Evolutionary conservation across 2,888 invertebrate species (phyloP).

Genomic region (Caenorhabditis sp.): DNA sequence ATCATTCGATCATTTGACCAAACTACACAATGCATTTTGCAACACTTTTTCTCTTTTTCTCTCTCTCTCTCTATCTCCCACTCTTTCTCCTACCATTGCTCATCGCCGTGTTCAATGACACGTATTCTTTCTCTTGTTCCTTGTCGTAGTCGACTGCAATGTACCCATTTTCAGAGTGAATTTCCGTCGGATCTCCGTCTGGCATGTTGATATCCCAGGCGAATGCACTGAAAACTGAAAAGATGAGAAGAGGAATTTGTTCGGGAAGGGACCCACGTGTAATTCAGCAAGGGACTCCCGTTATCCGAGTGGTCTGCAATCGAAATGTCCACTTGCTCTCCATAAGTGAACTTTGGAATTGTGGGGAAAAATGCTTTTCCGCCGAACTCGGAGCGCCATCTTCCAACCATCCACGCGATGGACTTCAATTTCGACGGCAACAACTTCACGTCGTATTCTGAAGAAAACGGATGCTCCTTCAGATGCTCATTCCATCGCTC

Average conservation of each 20-base stretch:
- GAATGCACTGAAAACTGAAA: constrained; percentile 77
- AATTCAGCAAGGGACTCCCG: constrained; percentile 70
- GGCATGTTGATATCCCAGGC: constrained; percentile 78
- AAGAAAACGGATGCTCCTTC: neutral
- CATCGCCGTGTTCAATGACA: constrained; percentile 77
- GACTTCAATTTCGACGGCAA: constrained; percentile 70
- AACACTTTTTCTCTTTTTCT: neutral
- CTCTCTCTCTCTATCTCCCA: neutral
- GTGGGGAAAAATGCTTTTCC: constrained; percentile 79
- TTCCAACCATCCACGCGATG: constrained; percentile 77
- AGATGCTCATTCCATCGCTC: too few species aligned
- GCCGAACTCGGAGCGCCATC: constrained; percentile 78
- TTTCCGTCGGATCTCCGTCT: constrained; percentile 72
- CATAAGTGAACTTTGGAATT: constrained; percentile 79
- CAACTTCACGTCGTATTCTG: constrained; percentile 74
- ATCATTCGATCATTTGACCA: constrained; percentile 2
- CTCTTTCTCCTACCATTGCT: constrained; percentile 70
- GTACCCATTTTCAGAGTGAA: constrained; percentile 79
- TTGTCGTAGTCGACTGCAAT: constrained; percentile 66
- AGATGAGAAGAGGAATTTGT: too few species aligned
- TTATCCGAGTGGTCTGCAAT: constrained; percentile 59
- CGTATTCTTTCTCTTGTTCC: constrained; percentile 63
- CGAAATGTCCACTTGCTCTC: constrained; percentile 77
- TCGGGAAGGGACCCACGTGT: constrained; percentile 77
- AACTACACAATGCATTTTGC: neutral